Evolutionary conservation across 2,113 vertebrate species (phyloP).

Genomic region (Dicerorhinus sumatrensis): DNA sequence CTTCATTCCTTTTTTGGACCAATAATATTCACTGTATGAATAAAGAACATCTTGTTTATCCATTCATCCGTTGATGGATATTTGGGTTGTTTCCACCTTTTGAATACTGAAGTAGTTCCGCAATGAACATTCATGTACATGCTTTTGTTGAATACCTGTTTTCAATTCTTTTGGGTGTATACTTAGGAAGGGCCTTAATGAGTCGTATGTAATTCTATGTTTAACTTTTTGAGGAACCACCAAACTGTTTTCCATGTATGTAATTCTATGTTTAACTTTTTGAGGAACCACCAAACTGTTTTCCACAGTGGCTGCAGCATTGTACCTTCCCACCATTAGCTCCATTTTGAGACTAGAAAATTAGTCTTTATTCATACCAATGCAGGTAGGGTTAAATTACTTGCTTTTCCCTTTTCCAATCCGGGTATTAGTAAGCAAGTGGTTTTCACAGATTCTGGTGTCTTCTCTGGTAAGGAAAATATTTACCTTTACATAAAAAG

Average conservation of each 20-base stretch:
- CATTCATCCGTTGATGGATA: not conserved
- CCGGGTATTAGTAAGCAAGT: not conserved
- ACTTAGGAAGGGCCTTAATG: not conserved
- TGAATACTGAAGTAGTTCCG: not conserved
- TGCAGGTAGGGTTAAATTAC: not conserved
- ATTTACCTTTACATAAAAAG: not conserved
- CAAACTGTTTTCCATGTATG: not conserved
- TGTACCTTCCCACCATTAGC: not conserved
- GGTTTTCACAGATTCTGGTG: not conserved
- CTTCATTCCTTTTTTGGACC: not conserved
- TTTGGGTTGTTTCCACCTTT: not conserved
- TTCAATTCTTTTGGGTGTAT: not conserved
- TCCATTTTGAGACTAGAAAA: not conserved
- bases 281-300: not conserved
- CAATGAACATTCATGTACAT: not conserved
- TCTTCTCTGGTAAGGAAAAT: not conserved
- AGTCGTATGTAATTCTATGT: not conserved
- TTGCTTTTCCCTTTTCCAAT: not conserved
- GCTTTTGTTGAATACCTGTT: not conserved
- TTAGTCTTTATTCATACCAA: not conserved
- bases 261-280: not conserved
- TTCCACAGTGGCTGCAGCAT: not conserved
- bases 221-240: not conserved
- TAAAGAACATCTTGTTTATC: not conserved
- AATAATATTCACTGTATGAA: not conserved